Evolutionary conservation across 2,797 vertebrate genomes (phyloP).

Genomic region (Sebastiscus tertius): DNA sequence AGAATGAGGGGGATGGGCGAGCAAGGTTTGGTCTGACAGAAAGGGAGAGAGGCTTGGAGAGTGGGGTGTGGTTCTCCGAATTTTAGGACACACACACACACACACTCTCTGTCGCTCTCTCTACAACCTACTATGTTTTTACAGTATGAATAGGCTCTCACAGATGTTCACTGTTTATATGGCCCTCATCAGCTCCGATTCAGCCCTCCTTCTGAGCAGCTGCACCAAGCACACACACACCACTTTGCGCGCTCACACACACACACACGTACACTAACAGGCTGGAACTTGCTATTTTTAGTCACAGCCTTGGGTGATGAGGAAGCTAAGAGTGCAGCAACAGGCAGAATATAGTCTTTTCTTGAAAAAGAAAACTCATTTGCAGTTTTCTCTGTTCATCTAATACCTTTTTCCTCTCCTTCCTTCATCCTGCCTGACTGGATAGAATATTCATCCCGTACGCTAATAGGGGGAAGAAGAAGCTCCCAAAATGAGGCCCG

Average conservation of each 20-base stretch:
- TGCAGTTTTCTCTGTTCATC: constrained; percentile 15
- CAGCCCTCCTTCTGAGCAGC: constrained; percentile 56
- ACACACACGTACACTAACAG: constrained; percentile 24
- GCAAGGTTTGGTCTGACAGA: constrained; percentile 38
- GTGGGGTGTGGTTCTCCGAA: constrained; percentile 55
- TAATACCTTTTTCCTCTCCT: constrained; percentile 9
- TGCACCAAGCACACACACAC: constrained; percentile 40
- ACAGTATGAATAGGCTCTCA: constrained; percentile 70
- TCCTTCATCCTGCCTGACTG: constrained; percentile 1
- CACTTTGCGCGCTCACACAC: constrained; percentile 14
- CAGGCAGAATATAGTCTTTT: constrained; percentile 52
- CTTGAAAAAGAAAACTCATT: neutral
- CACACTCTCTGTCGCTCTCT: neutral
- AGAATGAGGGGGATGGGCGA: constrained; percentile 50
- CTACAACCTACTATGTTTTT: constrained; percentile 56
- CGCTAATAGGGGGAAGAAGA: constrained; percentile 4
- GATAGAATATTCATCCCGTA: constrained; percentile 21
- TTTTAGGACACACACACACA: constrained; percentile 20
- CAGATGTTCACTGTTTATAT: constrained; percentile 74
- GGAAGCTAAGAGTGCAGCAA: constrained; percentile 60
- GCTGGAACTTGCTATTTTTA: constrained; percentile 74
- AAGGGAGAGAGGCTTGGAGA: constrained; percentile 20
- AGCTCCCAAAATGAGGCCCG: constrained; percentile 21
- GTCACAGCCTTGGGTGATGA: constrained; percentile 48
- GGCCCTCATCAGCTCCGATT: constrained; percentile 67